Evolutionary conservation across 2,888 invertebrate genomes (phyloP), one percentile per base, ranked within the genome.

Genomic region (Lacanobia oleracea): DNA sequence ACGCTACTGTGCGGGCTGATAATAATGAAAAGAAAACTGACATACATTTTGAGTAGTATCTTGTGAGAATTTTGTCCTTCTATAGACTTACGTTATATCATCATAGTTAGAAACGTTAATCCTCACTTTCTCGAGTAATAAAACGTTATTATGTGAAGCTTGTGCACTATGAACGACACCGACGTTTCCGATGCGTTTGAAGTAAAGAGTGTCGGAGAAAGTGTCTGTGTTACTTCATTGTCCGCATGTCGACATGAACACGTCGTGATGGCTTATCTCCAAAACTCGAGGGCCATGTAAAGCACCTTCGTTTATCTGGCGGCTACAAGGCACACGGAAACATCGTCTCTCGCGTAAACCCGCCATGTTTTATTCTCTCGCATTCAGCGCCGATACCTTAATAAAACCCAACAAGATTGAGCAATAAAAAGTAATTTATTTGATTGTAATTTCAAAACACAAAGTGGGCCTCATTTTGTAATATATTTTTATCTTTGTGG

Each of bases 381-480:
- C 92, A 92, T 93, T 93, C 93, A 94, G 93, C 91, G 93, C 94
- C 95, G 95, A 94, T 95, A 95, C 96, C 95, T 95, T 95, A 95
- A 95, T 95, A 96, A 95, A 95, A 95, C 91, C 94, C 94, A 95
- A 95, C 95, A 91, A 95, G 95, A 96, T 96, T 96, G 95, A 96
- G 95, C 94, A 96, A 96, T 96, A 96, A 96, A 96, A 95, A 91
- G 95, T 95, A 96, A 96, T 96, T 96, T 96, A 96, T 96, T 94
- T 94, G 95, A 95, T 95, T 95, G 96, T 96, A 95, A 95, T 96
- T 95, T 95, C 94, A 95, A 95, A 95, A 95, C 95, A 96, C 95
- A 95, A 95, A 95, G 94, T 95, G 94, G 94, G 90, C 90, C 95
- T 95, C 93, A 94, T 94, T 95, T 95, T 94, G 95, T 95, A 95